Evolutionary conservation across 2,888 invertebrate genomes (phyloP).

Genomic region (Amiota communis): DNA sequence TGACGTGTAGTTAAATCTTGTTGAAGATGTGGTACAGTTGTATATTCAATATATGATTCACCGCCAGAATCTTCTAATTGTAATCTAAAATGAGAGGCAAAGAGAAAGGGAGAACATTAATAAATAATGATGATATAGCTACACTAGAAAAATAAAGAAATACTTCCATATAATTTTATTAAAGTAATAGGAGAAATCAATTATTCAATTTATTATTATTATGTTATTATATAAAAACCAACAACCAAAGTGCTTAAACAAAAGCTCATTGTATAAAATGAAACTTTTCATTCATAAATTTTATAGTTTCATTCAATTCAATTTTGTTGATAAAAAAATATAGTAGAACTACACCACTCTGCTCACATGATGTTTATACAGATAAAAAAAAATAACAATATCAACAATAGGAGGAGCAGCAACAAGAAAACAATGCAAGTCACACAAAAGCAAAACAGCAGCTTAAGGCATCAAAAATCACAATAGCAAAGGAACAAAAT

Average conservation of each 20-base stretch:
- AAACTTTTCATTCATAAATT: conserved; percentile 64
- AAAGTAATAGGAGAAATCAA: too few species aligned
- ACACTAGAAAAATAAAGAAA: too few species aligned
- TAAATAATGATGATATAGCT: too few species aligned
- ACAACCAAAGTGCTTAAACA: conserved; percentile 45
- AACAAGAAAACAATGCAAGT: not conserved
- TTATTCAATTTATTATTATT: too few species aligned
- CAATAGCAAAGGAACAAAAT: not conserved
- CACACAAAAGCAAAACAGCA: not conserved
- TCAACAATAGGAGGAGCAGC: not conserved
- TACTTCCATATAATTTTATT: too few species aligned
- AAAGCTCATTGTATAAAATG: conserved; percentile 43
- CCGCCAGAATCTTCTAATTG: conserved; percentile 73
- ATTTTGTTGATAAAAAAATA: conserved; percentile 42
- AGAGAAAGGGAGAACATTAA: not conserved
- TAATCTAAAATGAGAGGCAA: conserved; percentile 62
- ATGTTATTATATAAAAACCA: conserved; percentile 17
- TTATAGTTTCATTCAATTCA: conserved; percentile 66
- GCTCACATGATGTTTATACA: too few species aligned
- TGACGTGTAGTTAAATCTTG: conserved; percentile 39
- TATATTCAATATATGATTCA: conserved; percentile 67
- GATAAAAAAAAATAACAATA: too few species aligned
- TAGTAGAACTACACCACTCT: too few species aligned
- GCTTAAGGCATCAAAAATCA: not conserved
- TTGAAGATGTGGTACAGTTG: conserved; percentile 58